Evolutionary conservation across 92 coral and sea anemone species (phyloP).

Genomic region (Siderastrea radians): DNA sequence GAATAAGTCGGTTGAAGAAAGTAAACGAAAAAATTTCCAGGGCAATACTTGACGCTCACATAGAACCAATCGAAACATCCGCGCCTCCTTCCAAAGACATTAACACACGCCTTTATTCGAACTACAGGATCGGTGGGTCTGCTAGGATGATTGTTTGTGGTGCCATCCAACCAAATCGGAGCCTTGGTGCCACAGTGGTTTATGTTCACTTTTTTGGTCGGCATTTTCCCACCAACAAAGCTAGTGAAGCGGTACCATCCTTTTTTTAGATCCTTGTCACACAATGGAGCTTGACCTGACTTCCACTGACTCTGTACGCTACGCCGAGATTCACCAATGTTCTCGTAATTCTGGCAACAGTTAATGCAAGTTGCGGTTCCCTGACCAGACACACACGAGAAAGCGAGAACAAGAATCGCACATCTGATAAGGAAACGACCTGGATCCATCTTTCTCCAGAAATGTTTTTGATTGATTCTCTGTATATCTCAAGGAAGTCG

Average conservation of each 20-base stretch:
- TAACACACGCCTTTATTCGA: conserved; percentile 12
- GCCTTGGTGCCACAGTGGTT: conserved; percentile 21
- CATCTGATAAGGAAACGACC: too few relatives aligned
- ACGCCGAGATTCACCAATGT: conserved; percentile 1
- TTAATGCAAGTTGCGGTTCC: too few relatives aligned
- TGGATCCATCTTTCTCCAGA: too few relatives aligned
- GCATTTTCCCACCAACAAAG: conserved; percentile 38
- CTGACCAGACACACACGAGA: too few relatives aligned
- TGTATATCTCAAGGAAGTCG: too few relatives aligned
- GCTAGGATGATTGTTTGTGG: neutral
- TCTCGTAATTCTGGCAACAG: conserved; percentile 4
- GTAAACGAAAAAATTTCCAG: conserved; percentile 12
- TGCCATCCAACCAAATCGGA: conserved; percentile 29
- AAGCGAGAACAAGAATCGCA: too few relatives aligned
- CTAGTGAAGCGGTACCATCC: conserved; percentile 49
- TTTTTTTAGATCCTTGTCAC: neutral
- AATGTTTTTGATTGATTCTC: too few relatives aligned
- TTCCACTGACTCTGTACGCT: neutral
- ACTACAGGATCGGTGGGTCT: neutral
- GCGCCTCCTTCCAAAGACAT: neutral
- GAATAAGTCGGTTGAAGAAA: neutral
- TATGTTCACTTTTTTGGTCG: neutral
- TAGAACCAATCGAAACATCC: neutral
- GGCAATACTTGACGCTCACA: conserved; percentile 3
- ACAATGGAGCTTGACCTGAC: conserved; percentile 1